Evolutionary conservation across 1,140 invertebrate genomes (phyloP), one percentile per base, ranked within the genome.

Genomic region (Conopomorpha cramerella): DNA sequence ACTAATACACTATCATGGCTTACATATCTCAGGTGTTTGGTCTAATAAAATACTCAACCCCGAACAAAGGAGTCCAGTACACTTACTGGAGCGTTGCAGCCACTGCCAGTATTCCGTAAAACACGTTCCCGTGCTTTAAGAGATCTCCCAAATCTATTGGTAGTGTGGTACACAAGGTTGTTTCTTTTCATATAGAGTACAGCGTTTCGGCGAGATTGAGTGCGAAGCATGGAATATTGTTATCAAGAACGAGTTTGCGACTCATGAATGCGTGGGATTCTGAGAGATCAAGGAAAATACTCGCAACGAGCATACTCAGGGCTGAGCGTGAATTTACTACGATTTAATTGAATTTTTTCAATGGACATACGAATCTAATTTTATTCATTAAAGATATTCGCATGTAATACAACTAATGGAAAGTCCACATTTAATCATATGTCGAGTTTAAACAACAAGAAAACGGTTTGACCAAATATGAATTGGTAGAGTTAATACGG

Each of bases 261-360:
- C 41, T 38, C 72, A 1, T 67, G 70, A 0, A 72, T 67, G 4
- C 65, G 64, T 38, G 70, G 72, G 38, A 48, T 72, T 23, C 36
- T 74, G 8, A 63, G 71, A 43, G 63, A 65, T 46, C 51, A 63
- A 36, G n/a, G n/a, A n/a, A n/a, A n/a, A n/a, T n/a, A n/a, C n/a
- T n/a, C n/a, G n/a, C n/a, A n/a, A n/a, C n/a, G n/a, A n/a, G n/a
- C n/a, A n/a, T n/a, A n/a, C n/a, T n/a, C n/a, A n/a, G n/a, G n/a
- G n/a, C 52, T 68, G 45, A 60, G 68, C 70, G 43, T 39, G 36
- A 34, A n/a, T n/a, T n/a, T n/a, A n/a, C n/a, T n/a, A n/a, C n/a
- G n/a, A n/a, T n/a, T n/a, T n/a, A n/a, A n/a, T n/a, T n/a, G n/a
- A n/a, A n/a, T n/a, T n/a, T n/a, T n/a, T n/a, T n/a, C n/a, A n/a